A percentile compares a stretch with the other conserved stretches of the same genome.
These are phyloP conservation scores for Varanus komodoensis DNA, from an alignment of 2,113 vertebrate species.

Conservation along the genomic window DNA sequence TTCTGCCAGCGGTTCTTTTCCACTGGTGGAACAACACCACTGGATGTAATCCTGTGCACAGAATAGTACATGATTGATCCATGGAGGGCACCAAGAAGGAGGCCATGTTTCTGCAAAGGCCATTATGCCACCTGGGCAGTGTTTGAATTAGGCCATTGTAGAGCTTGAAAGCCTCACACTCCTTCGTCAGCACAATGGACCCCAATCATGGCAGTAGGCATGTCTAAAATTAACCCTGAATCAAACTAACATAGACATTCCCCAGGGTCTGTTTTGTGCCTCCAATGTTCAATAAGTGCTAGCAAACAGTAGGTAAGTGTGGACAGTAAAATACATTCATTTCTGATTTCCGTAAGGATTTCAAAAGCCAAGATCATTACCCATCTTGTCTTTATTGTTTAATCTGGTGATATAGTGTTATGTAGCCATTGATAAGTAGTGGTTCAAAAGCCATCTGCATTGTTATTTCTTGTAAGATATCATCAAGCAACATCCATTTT, in stretches of 20 bases:
- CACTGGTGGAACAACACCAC: neutral
- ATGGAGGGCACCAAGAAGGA: neutral
- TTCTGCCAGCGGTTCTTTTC: too few species aligned
- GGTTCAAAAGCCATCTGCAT: neutral
- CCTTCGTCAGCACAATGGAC: neutral
- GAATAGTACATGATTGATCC: neutral
- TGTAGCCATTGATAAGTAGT: neutral
- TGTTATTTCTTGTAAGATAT: neutral
- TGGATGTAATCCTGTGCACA: neutral
- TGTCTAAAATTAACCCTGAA: neutral
- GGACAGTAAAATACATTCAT: neutral
- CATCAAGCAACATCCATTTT: constrained; percentile 43
- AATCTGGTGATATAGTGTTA: neutral
- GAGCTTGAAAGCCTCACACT: neutral
- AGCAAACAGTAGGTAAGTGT: neutral
- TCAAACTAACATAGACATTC: neutral
- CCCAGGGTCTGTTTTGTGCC: neutral
- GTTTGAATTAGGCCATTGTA: neutral
- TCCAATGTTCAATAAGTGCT: neutral
- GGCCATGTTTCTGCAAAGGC: neutral
- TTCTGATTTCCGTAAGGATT: neutral
- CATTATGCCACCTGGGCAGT: neutral
- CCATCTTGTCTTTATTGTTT: neutral
- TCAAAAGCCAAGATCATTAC: neutral
- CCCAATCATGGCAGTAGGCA: neutral